phyloP scores from a whole-genome alignment of 2,797 vertebrate species.

The Crenuchus spilurus region DNA sequence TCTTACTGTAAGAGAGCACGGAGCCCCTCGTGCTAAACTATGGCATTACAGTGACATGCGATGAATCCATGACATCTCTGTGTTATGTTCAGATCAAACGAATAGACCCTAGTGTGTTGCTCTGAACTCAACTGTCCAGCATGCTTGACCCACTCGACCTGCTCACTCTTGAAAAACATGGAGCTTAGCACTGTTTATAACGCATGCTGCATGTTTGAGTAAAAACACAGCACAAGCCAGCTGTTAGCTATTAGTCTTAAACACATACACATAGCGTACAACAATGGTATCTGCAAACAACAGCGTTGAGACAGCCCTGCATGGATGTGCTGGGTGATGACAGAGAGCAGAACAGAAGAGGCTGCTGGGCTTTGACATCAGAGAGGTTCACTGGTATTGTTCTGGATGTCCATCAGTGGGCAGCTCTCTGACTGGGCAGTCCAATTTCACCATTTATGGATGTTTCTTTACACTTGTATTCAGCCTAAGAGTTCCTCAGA shows the following conservation, averaged over 20 bases:
- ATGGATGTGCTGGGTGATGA: constrained; percentile 38
- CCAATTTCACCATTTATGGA: constrained; percentile 9
- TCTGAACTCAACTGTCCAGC: constrained; percentile 44
- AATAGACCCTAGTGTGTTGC: constrained; percentile 50
- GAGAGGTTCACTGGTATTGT: constrained; percentile 29
- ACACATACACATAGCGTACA: constrained; percentile 44
- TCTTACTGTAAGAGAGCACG: constrained; percentile 40
- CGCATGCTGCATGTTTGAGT: constrained; percentile 50
- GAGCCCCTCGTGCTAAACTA: constrained; percentile 12
- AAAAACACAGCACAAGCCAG: constrained; percentile 64
- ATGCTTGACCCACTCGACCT: constrained; percentile 54
- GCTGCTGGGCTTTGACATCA: constrained; percentile 39
- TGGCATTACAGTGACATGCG: constrained; percentile 41
- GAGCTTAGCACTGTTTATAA: constrained; percentile 55
- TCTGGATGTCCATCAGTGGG: constrained; percentile 33
- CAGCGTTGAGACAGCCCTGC: constrained; percentile 34
- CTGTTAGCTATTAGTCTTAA: constrained; percentile 74
- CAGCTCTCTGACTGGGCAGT: constrained; percentile 22
- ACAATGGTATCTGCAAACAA: constrained; percentile 47
- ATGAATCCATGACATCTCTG: constrained; percentile 43
- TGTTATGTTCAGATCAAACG: constrained; percentile 26
- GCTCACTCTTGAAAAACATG: constrained; percentile 41
- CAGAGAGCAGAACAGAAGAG: constrained; percentile 38
- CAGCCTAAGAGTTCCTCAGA: neutral
- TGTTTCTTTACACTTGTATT: constrained; percentile 8